Evolutionary conservation across 2,888 invertebrate genomes (phyloP).

Genomic region (Ptychoptera albimana): DNA sequence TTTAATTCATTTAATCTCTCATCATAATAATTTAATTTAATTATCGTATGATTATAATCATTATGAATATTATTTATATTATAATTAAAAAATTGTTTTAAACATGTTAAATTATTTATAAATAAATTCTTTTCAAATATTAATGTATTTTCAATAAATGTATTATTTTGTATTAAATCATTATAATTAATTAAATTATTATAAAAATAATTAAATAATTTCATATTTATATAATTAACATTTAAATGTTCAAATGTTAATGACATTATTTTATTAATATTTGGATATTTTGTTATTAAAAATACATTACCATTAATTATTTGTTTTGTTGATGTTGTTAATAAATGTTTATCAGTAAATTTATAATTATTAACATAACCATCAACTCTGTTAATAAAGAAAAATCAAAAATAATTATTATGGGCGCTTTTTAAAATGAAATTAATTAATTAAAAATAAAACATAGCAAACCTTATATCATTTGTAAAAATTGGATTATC

Average conservation of each 20-base stretch:
- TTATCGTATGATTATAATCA: no score
- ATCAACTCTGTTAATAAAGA: conserved; percentile 12
- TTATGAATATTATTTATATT: no score
- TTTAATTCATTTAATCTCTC: background rate
- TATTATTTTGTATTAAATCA: background rate
- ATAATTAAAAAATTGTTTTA: conserved; percentile 14
- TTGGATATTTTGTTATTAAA: conserved; percentile 15
- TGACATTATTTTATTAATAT: conserved; percentile 16
- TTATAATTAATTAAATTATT: conserved; percentile 15
- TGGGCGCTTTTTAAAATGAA: background rate
- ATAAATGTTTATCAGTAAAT: conserved; percentile 27
- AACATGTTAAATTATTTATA: conserved; percentile 17
- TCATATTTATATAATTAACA: conserved; percentile 21
- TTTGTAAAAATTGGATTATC: conserved; percentile 20
- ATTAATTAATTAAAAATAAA: background rate
- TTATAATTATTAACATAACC: conserved; percentile 26
- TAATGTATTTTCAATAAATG: background rate
- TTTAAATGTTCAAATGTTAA: conserved; percentile 20
- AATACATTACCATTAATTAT: conserved; percentile 15
- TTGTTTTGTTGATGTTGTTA: conserved; percentile 20
- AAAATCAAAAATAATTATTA: no score
- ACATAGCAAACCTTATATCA: conserved; percentile 13
- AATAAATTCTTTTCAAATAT: conserved; percentile 14
- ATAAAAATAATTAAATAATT: conserved; percentile 23
- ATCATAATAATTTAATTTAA: background rate